A percentile compares a stretch with the other conserved stretches of the same genome.
Conservation (phyloP, 2,888 invertebrate species). For the Apamea crenata region DNA sequence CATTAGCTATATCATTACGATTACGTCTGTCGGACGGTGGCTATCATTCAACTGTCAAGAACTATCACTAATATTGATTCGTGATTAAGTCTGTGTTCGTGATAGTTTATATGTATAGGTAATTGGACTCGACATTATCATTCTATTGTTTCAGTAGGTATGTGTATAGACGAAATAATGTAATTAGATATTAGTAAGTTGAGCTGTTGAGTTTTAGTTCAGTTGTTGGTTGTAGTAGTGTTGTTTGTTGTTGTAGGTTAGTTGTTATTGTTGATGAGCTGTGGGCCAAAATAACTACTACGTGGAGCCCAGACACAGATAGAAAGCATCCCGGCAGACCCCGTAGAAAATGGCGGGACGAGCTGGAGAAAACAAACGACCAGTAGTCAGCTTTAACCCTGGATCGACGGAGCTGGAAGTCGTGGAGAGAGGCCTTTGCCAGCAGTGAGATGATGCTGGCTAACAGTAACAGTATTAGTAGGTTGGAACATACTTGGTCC, state of each 20-base stretch:
- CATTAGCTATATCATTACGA: slow-evolving; percentile 9
- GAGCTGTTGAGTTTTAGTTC: not conserved
- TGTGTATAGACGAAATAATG: not conserved
- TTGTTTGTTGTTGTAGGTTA: not conserved
- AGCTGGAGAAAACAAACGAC: not conserved
- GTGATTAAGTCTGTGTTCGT: slow-evolving; percentile 15
- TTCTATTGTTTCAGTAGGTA: not conserved
- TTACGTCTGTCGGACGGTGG: not conserved
- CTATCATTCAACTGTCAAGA: slow-evolving; percentile 26
- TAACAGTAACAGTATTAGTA: not conserved
- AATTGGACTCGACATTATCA: slow-evolving; percentile 26
- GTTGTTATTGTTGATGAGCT: not conserved
- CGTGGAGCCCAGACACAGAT: not conserved
- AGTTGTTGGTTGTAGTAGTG: not conserved
- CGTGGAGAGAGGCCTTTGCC: not conserved
- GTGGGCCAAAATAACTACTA: not conserved
- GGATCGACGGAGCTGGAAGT: not conserved
- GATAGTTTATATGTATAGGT: not conserved
- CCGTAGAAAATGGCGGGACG: not conserved
- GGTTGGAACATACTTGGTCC: not conserved
- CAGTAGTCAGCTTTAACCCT: not conserved
- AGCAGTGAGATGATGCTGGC: not conserved
- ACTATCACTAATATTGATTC: slow-evolving; percentile 29
- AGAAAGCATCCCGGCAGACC: not conserved
- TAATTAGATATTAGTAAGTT: not conserved